A percentile compares a stretch with the other conserved stretches of the same genome.
Evolutionary conservation across 2,888 invertebrate species (phyloP).

Genomic region (Biston betularia): DNA sequence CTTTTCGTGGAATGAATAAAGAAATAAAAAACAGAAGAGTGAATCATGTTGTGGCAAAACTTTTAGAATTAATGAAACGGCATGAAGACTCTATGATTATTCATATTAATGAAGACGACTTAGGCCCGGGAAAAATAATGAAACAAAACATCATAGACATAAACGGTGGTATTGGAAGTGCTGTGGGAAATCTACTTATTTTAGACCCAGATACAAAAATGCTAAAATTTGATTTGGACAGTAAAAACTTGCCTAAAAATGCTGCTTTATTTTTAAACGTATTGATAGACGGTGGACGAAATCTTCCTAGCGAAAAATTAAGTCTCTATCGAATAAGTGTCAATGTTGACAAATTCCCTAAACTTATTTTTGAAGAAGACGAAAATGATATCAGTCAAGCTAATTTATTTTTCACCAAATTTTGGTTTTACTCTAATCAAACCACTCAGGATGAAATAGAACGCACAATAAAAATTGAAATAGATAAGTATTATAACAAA

Average conservation of each 20-base stretch:
- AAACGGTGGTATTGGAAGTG: not conserved
- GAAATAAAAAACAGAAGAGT: not conserved
- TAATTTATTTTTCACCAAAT: slow-evolving; percentile 50
- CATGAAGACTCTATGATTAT: not conserved
- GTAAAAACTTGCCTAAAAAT: slow-evolving; percentile 36
- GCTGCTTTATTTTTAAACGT: slow-evolving; percentile 46
- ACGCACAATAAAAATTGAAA: slow-evolving; percentile 51
- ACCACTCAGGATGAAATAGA: slow-evolving; percentile 55
- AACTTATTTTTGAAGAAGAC: slow-evolving; percentile 48
- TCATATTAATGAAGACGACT: not conserved
- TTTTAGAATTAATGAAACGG: not conserved
- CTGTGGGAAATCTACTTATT: not conserved
- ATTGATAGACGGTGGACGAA: slow-evolving; percentile 12
- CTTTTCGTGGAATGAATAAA: not conserved
- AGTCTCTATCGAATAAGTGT: slow-evolving; percentile 48
- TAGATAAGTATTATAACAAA: slow-evolving; percentile 49
- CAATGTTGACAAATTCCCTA: slow-evolving; percentile 51
- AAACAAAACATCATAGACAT: not conserved
- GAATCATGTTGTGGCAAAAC: not conserved
- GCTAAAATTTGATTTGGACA: not conserved
- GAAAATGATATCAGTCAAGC: slow-evolving; percentile 51
- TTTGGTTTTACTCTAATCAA: slow-evolving; percentile 61
- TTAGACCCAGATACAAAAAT: not conserved
- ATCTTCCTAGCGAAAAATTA: slow-evolving; percentile 19
- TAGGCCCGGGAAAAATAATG: not conserved